phyloP scores from a whole-genome alignment of 1,140 invertebrate species.

The Grapholita molesta region DNA sequence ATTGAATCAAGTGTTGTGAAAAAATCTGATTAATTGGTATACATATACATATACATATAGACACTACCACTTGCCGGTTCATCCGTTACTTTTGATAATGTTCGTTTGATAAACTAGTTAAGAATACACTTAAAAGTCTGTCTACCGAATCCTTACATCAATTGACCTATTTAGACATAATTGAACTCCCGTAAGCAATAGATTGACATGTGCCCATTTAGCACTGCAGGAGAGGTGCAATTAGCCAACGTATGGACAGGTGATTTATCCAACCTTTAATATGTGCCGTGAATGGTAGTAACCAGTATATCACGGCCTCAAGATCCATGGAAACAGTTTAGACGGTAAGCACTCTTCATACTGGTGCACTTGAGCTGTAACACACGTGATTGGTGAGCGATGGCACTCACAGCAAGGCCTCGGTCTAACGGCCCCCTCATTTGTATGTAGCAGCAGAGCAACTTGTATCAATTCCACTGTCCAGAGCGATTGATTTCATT shows the following conservation, averaged over 20 bases:
- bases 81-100: too few species aligned
- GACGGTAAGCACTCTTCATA: not conserved
- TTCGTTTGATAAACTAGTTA: too few species aligned
- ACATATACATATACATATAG: too few species aligned
- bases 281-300: not conserved
- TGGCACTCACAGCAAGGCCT: not conserved
- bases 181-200: not conserved
- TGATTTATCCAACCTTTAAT: not conserved
- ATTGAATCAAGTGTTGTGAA: too few species aligned
- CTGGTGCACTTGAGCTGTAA: not conserved
- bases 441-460: not conserved
- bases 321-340: not conserved
- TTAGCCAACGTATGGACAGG: constrained; percentile 14
- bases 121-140: too few species aligned
- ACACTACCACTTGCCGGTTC: too few species aligned
- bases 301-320: not conserved
- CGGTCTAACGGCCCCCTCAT: not conserved
- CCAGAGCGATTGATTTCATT: not conserved
- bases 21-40: too few species aligned
- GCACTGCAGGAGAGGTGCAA: not conserved
- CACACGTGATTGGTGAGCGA: not conserved
- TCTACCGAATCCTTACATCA: not conserved
- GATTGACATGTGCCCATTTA: constrained; percentile 11
- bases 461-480: not conserved
- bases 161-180: not conserved